These are phyloP conservation scores for Menura novaehollandiae DNA, from an alignment of 2,113 vertebrate species.

Conservation along the genomic window DNA sequence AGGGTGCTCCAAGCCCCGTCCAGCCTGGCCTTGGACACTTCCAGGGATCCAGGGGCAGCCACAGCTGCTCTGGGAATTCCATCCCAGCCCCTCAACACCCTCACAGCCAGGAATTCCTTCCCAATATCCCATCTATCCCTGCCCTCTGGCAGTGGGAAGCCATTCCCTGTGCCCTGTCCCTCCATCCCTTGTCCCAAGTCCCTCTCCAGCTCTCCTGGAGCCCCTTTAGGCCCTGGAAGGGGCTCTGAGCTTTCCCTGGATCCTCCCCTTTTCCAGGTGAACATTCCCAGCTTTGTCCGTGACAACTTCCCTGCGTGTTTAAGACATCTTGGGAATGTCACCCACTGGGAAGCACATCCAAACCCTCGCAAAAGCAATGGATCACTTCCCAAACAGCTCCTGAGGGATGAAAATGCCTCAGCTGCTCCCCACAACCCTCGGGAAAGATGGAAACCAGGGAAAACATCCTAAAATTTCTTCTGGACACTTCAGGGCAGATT, in stretches of 20 bases:
- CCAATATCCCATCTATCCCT: not conserved
- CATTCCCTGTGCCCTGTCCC: not conserved
- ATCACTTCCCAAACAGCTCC: not conserved
- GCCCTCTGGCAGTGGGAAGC: too few species aligned
- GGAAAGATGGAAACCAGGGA: not conserved
- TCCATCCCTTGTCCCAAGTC: not conserved
- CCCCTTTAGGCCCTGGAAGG: not conserved
- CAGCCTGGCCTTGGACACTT: not conserved
- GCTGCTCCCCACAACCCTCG: not conserved
- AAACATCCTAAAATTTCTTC: not conserved
- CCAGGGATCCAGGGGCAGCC: not conserved
- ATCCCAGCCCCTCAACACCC: not conserved
- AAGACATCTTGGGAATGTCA: not conserved
- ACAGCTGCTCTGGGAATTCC: not conserved
- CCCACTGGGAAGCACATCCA: not conserved
- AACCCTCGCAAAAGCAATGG: not conserved
- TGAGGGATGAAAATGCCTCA: not conserved
- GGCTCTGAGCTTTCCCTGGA: not conserved
- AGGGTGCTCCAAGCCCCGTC: not conserved
- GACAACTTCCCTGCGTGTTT: not conserved
- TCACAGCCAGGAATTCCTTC: not conserved
- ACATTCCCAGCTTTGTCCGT: fast-evolving
- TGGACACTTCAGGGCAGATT: not conserved
- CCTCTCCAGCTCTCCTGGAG: not conserved
- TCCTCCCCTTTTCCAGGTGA: not conserved